A percentile compares a stretch with the other conserved stretches of the same genome.
These are phyloP conservation scores for Liposcelis brunnea DNA, from an alignment of 2,888 invertebrate species.

Conservation along the genomic window DNA sequence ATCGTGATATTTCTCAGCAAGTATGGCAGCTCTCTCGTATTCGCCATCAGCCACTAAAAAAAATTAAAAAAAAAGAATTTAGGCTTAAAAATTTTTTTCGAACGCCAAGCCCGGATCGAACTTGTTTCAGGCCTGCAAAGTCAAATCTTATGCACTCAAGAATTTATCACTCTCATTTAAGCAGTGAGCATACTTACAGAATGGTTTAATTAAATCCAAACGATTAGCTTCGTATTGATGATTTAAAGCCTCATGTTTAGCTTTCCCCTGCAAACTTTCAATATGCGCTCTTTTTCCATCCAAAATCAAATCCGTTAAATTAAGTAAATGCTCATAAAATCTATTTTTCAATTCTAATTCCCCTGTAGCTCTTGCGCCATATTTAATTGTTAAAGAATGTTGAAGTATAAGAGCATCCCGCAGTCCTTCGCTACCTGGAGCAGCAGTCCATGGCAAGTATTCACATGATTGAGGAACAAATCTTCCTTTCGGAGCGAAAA, in stretches of 20 bases:
- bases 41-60: slow-evolving; percentile 54
- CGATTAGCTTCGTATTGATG: slow-evolving; percentile 51
- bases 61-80: slow-evolving; percentile 12
- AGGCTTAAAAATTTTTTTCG: slow-evolving; percentile 8
- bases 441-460: slow-evolving; percentile 60
- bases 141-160: too few species aligned
- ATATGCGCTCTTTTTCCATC: slow-evolving; percentile 54
- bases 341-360: slow-evolving; percentile 37
- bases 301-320: slow-evolving; percentile 51
- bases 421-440: slow-evolving; percentile 34
- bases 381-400: slow-evolving; percentile 27
- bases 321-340: slow-evolving; percentile 50
- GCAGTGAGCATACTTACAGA: slow-evolving; percentile 16
- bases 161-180: too few species aligned
- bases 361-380: slow-evolving; percentile 37
- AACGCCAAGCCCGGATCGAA: too few species aligned
- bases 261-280: slow-evolving; percentile 40
- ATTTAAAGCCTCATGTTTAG: slow-evolving; percentile 35
- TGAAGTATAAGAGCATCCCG: slow-evolving; percentile 31
- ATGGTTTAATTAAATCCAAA: slow-evolving; percentile 42
- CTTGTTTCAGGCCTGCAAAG: too few species aligned
- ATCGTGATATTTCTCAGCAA: slow-evolving; percentile 83
- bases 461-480: slow-evolving; percentile 27
- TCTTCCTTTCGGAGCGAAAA: slow-evolving; percentile 29
- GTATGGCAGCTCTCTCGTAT: slow-evolving; percentile 58